These are phyloP conservation scores for Amiota mariae DNA, from an alignment of 2,888 invertebrate species.

Conservation along the genomic window DNA sequence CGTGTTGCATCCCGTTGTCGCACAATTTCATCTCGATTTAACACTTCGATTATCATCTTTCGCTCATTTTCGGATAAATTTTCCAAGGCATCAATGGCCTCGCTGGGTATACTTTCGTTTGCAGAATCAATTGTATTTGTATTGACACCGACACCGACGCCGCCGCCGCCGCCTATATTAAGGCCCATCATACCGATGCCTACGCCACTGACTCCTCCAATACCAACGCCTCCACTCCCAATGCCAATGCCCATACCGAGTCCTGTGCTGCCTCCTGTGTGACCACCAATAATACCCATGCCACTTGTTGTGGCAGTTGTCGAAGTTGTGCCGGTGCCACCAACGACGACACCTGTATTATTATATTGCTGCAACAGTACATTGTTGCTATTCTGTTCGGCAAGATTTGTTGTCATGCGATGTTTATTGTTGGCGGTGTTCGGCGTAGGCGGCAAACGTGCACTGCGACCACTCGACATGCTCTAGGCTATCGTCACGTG, in stretches of 20 bases:
- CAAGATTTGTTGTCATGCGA: constrained; percentile 45
- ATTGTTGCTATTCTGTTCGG: constrained; percentile 64
- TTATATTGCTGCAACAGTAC: constrained; percentile 59
- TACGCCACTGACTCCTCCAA: constrained; percentile 34
- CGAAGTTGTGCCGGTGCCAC: constrained; percentile 38
- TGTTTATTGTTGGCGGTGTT: constrained; percentile 59
- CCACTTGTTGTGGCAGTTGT: constrained; percentile 19
- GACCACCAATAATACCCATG: constrained; percentile 21
- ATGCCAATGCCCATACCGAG: constrained; percentile 23
- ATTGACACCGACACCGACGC: constrained; percentile 36
- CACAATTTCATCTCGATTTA: constrained; percentile 76
- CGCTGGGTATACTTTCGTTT: constrained; percentile 62
- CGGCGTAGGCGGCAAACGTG: constrained; percentile 71
- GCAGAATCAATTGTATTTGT: constrained; percentile 51
- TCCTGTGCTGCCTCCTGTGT: constrained; percentile 29
- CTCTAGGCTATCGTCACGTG: constrained; percentile 35
- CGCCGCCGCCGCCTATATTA: constrained; percentile 34
- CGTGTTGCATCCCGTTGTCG: constrained; percentile 75
- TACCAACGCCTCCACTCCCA: constrained; percentile 21
- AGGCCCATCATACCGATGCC: constrained; percentile 28
- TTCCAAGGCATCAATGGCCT: constrained; percentile 69
- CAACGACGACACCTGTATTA: constrained; percentile 41
- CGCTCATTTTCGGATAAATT: constrained; percentile 74
- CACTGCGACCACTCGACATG: constrained; percentile 73
- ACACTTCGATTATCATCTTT: constrained; percentile 76